These are phyloP conservation scores for Ictalurus furcatus DNA, from an alignment of 2,113 vertebrate genomes.

Conservation along the genomic window DNA sequence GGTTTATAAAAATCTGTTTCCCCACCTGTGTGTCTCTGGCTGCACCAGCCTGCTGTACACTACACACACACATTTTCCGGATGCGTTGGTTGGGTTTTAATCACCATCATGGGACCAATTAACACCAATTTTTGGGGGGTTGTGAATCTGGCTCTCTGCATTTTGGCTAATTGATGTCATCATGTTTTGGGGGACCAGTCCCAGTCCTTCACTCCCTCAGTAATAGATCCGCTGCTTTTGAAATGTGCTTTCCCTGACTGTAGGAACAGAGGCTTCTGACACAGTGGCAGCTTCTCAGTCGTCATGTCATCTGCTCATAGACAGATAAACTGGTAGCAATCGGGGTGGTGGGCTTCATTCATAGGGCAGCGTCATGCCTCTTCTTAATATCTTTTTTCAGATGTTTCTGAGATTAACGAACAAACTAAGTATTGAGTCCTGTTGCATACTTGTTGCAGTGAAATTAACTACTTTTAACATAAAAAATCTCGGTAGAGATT, in stretches of 20 bases:
- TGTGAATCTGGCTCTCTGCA: constrained; percentile 27
- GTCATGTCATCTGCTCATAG: background rate
- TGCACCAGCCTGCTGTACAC: constrained; percentile 16
- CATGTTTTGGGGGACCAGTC: constrained; percentile 3
- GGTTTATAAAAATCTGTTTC: constrained; percentile 33
- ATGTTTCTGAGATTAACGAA: background rate
- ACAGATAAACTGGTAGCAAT: constrained; percentile 1
- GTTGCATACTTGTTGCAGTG: background rate
- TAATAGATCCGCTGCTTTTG: constrained; percentile 3
- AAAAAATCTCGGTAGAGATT: background rate
- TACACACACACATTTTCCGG: constrained; percentile 11
- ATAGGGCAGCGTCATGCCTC: background rate
- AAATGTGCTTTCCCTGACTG: background rate
- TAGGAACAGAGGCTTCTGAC: background rate
- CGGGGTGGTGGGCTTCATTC: constrained; percentile 18
- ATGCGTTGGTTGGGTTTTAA: constrained; percentile 33
- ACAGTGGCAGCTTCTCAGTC: constrained; percentile 7
- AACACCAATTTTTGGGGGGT: constrained; percentile 33
- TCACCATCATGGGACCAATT: constrained; percentile 46
- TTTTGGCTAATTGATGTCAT: constrained; percentile 37
- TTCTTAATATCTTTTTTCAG: background rate
- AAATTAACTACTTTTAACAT: background rate
- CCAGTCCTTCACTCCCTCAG: background rate
- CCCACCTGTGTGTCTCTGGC: constrained; percentile 38
- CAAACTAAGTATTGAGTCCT: background rate